Evolutionary conservation across 1,140 invertebrate species (phyloP).

Genomic region (Mycetomoellerius zeteki): DNA sequence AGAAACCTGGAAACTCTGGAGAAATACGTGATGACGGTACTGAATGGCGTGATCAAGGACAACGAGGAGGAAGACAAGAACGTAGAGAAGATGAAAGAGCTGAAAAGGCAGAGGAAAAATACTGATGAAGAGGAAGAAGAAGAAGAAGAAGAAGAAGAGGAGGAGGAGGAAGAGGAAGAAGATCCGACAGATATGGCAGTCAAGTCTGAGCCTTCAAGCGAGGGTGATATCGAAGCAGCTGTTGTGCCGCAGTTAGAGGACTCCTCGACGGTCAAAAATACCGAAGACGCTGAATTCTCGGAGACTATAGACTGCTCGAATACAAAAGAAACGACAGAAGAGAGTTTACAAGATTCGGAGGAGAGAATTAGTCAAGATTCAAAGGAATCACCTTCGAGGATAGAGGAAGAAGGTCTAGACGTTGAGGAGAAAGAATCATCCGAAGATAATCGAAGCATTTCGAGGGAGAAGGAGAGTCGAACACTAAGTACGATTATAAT

Average conservation of each 20-base stretch:
- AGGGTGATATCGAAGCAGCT: slow-evolving; percentile 78
- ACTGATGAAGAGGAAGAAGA: slow-evolving; percentile 73
- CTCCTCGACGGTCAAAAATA: slow-evolving; percentile 39
- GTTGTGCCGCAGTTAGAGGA: slow-evolving; percentile 60
- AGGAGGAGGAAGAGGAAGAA: slow-evolving; percentile 49
- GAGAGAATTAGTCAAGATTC: neutral
- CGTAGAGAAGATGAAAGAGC: slow-evolving; percentile 72
- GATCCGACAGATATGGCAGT: slow-evolving; percentile 47
- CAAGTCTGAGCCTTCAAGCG: slow-evolving; percentile 76
- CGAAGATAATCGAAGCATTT: slow-evolving; percentile 14
- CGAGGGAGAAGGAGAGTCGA: slow-evolving; percentile 59
- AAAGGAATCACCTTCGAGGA: slow-evolving; percentile 11
- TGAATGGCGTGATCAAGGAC: slow-evolving; percentile 85
- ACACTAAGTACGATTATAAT: slow-evolving; percentile 80
- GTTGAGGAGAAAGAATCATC: neutral
- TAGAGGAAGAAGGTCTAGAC: neutral
- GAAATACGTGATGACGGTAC: slow-evolving; percentile 85
- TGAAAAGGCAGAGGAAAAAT: slow-evolving; percentile 59
- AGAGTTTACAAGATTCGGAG: neutral
- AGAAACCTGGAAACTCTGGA: slow-evolving; percentile 83
- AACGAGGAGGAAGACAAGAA: slow-evolving; percentile 76
- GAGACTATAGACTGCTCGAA: slow-evolving; percentile 13
- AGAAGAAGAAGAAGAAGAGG: no score
- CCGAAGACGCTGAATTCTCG: neutral
- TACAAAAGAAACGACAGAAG: neutral